Conservation (phyloP, 2,113 vertebrate species). For the Oriolus oriolus region DNA sequence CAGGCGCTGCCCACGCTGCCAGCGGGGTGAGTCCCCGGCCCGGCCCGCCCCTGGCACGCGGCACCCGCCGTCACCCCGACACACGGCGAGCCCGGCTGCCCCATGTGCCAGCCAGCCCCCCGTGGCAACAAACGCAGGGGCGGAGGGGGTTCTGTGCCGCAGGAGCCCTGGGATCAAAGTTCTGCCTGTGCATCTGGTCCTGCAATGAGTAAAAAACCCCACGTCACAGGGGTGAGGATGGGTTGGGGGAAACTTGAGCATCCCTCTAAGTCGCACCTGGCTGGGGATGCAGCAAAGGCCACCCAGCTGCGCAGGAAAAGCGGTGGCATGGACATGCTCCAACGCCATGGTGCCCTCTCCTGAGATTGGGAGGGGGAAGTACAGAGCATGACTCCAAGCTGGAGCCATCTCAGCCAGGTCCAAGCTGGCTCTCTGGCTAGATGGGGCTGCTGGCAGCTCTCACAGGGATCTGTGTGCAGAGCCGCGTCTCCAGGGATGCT, state of each 20-base stretch:
- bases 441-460: not conserved
- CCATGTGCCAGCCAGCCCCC: rapidly evolving
- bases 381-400: not conserved
- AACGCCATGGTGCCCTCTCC: too few relatives aligned
- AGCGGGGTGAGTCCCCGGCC: conserved; percentile 10
- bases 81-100: rapidly evolving
- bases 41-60: not conserved
- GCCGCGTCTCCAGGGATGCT: not conserved
- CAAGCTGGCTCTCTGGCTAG: not conserved
- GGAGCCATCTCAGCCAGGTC: not conserved
- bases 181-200: not conserved
- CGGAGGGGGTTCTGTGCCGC: rapidly evolving
- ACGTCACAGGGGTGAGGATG: rapidly evolving
- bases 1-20: conserved; percentile 27
- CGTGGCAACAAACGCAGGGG: too few relatives aligned
- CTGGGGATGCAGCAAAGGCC: not conserved
- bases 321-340: rapidly evolving
- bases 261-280: not conserved
- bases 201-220: not conserved
- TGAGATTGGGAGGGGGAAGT: rapidly evolving
- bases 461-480: not conserved
- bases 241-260: not conserved
- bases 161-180: not conserved
- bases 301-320: not conserved
- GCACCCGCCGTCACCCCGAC: rapidly evolving